Conservation (phyloP, 2,797 vertebrate genomes). For the Octomys mimax region DNA sequence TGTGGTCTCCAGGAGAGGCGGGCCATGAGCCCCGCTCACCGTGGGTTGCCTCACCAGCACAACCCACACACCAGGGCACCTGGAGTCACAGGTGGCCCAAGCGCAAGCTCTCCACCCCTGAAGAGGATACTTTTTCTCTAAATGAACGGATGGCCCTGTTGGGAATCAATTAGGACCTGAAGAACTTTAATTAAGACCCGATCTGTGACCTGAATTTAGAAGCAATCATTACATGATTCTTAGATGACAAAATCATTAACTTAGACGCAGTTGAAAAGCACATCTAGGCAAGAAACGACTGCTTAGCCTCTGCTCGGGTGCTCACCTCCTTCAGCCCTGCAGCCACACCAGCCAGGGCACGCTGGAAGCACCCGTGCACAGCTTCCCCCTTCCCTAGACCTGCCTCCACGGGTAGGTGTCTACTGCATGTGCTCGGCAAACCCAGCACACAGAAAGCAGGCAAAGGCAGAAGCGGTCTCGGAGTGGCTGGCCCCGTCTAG, state of each 20-base stretch:
- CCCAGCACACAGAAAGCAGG: fast-evolving
- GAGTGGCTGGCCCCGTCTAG: no score
- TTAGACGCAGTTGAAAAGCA: constrained; percentile 6
- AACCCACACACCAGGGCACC: not conserved
- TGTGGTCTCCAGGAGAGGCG: not conserved
- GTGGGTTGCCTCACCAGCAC: not conserved
- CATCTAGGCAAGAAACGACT: not conserved
- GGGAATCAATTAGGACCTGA: constrained; percentile 35
- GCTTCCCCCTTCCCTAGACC: not conserved
- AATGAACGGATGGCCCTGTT: not conserved
- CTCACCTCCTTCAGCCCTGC: fast-evolving
- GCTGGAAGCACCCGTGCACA: not conserved
- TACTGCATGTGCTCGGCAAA: fast-evolving
- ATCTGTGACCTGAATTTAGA: constrained; percentile 33
- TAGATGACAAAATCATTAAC: constrained; percentile 4
- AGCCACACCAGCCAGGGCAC: not conserved
- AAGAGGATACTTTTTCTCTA: not conserved
- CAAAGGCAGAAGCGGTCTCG: not conserved
- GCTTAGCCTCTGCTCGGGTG: not conserved
- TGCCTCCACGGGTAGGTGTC: not conserved
- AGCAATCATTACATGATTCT: constrained; percentile 28
- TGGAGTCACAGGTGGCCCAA: not conserved
- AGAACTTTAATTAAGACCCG: constrained; percentile 38
- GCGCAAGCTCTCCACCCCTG: not conserved
- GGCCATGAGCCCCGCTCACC: no score